A percentile compares a stretch with the other conserved stretches of the same genome.
Evolutionary conservation across 2,888 invertebrate genomes (phyloP).

Genomic region (Plutella xylostella): DNA sequence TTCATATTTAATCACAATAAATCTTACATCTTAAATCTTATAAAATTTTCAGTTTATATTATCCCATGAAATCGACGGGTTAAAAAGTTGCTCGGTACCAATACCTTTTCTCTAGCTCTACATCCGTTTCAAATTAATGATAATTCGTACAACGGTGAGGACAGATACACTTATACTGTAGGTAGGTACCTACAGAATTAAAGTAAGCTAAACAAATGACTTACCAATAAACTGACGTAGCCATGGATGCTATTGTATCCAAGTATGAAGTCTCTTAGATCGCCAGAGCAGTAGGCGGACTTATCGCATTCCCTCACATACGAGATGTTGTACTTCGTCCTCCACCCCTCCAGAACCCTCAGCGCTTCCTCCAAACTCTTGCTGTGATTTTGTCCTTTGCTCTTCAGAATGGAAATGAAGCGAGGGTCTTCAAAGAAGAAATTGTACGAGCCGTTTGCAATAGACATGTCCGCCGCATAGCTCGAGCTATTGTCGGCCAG

Average conservation of each 20-base stretch:
- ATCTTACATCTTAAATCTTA: no score
- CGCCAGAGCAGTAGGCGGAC: conserved; percentile 70
- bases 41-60: no score
- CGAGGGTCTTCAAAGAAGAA: conserved; percentile 43
- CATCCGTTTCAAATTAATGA: no score
- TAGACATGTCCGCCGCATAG: neutral
- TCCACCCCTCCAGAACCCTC: conserved; percentile 42
- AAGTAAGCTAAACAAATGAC: conserved; percentile 27
- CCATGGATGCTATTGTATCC: conserved; percentile 82
- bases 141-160: no score
- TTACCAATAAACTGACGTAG: conserved; percentile 83
- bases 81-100: no score
- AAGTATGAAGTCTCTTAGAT: conserved; percentile 69
- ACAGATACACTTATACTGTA: no score
- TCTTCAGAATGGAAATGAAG: conserved; percentile 41
- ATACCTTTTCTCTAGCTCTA: no score
- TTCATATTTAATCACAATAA: no score
- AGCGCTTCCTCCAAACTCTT: conserved; percentile 45
- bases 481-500: conserved; percentile 35
- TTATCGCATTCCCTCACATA: conserved; percentile 47
- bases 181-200: no score
- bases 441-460: conserved; percentile 31
- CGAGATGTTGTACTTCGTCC: conserved; percentile 48
- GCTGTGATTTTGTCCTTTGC: conserved; percentile 37
- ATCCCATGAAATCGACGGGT: no score